These are phyloP conservation scores for Aselliscus stoliczkanus DNA, from an alignment of 2,797 vertebrate species.

Conservation along the genomic window DNA sequence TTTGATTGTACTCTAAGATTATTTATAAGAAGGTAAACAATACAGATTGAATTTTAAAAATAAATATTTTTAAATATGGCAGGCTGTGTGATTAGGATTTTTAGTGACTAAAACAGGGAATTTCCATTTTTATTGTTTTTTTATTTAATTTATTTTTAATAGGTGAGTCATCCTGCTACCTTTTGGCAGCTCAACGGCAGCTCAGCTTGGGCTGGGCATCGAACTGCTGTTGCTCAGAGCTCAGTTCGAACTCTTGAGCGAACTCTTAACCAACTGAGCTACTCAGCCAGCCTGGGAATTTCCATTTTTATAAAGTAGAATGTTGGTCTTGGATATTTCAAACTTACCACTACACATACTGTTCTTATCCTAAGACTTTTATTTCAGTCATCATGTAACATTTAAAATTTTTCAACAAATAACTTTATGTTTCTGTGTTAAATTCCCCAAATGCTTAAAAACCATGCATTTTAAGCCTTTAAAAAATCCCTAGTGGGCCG, in stretches of 20 bases:
- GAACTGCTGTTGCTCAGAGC: too few species aligned
- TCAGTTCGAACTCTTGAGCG: too few species aligned
- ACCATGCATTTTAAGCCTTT: slow-evolving; percentile 36
- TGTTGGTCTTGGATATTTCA: slow-evolving; percentile 58
- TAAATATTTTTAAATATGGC: slow-evolving; percentile 49
- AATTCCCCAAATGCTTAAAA: slow-evolving; percentile 37
- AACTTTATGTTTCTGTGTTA: slow-evolving; percentile 46
- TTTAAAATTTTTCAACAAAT: slow-evolving; percentile 48
- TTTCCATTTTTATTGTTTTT: slow-evolving; percentile 43
- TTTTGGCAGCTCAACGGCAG: too few species aligned
- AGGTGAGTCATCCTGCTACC: too few species aligned
- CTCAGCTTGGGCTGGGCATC: too few species aligned
- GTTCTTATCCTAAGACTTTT: slow-evolving; percentile 48
- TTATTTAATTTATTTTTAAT: too few species aligned
- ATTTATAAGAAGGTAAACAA: slow-evolving; percentile 39
- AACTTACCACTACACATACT: slow-evolving; percentile 46
- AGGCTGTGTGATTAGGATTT: slow-evolving; percentile 22
- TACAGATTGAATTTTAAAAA: slow-evolving; percentile 46
- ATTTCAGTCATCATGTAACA: slow-evolving; percentile 51
- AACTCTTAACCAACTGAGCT: too few species aligned
- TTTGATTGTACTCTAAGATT: slow-evolving; percentile 64
- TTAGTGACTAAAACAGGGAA: slow-evolving; percentile 36
- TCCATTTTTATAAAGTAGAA: slow-evolving; percentile 14
- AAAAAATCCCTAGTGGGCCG: neutral
- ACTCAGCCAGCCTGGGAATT: too few species aligned